Base-by-base conservation (phyloP, 2,888 invertebrate genomes). In the Keiferia lycopersicella region DNA sequence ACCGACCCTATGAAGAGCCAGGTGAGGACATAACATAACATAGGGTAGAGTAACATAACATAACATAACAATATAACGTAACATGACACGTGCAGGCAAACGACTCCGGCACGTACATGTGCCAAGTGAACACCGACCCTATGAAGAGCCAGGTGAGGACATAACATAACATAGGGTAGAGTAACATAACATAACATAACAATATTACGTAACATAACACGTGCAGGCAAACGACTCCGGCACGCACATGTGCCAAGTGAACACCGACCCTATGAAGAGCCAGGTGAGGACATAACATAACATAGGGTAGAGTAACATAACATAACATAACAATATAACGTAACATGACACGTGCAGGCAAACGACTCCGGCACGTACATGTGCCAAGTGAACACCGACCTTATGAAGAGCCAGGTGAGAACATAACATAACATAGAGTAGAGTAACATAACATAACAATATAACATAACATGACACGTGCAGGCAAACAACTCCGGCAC, bases 31-130 rank as follows among this genome's bases (percentile, higher is more conserved):
- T n/a, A n/a, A n/a, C n/a, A n/a, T n/a, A n/a, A n/a, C n/a, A n/a
- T n/a, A n/a, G n/a, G n/a, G n/a, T n/a, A n/a, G n/a, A n/a, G n/a
- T n/a, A n/a, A n/a, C n/a, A n/a, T n/a, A n/a, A n/a, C n/a, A n/a
- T n/a, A n/a, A n/a, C n/a, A n/a, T n/a, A n/a, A n/a, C n/a, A n/a
- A n/a, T n/a, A n/a, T n/a, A n/a, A n/a, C n/a, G n/a, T n/a, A n/a
- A n/a, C n/a, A n/a, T n/a, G n/a, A n/a, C n/a, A n/a, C n/a, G n/a
- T n/a, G n/a, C n/a, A n/a, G n/a, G n/a, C n/a, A n/a, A 97, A 97
- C 86, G 97, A 97, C 74, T 97, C 97, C 92, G 96, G 97, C 87
- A 97, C 97, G 75, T 98, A 98, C 98, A 97, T 96, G 86, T 93
- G 98, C 78, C 96, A 96, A 91, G 96, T 98, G 84, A 95, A 95